These are phyloP conservation scores for Drosophila novamexicana DNA, from an alignment of 1,140 invertebrate species.

Conservation along the genomic window DNA sequence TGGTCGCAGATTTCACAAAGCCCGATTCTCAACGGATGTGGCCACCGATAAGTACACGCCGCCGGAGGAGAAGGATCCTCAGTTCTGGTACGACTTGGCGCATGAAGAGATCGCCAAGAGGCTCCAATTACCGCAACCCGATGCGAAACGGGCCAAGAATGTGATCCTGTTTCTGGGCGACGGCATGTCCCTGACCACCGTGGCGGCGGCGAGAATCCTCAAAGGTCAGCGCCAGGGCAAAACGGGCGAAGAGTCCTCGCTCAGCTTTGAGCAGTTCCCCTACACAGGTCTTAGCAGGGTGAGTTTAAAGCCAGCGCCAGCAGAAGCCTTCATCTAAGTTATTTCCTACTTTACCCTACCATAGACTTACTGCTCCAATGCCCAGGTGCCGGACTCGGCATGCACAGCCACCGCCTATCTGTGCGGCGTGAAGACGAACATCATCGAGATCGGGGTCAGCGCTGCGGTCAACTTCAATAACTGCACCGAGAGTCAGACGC, in stretches of 20 bases:
- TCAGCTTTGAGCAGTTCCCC: conserved; percentile 92
- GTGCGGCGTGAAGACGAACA: conserved; percentile 90
- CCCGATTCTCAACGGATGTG: conserved; percentile 12
- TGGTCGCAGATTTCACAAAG: background rate
- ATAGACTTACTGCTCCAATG: conserved; percentile 89
- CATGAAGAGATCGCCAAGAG: conserved; percentile 51
- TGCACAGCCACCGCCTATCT: conserved; percentile 90
- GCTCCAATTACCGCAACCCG: conserved; percentile 30
- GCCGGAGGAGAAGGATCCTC: conserved; percentile 55
- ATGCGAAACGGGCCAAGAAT: conserved; percentile 87
- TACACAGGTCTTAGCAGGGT: conserved; percentile 88
- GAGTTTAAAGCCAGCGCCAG: background rate
- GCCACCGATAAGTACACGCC: conserved; percentile 39
- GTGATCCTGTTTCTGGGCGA: conserved; percentile 91
- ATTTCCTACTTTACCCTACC: no score
- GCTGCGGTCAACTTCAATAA: conserved; percentile 87
- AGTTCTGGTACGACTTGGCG: conserved; percentile 72
- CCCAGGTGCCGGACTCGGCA: conserved; percentile 92
- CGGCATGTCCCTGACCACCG: conserved; percentile 90
- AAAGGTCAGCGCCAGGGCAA: conserved; percentile 87
- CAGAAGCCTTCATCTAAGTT: background rate
- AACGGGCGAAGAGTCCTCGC: conserved; percentile 88
- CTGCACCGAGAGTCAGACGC: conserved; percentile 88
- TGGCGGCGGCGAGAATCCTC: conserved; percentile 88
- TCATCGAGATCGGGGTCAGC: conserved; percentile 88